Evolutionary conservation across 2,797 vertebrate genomes (phyloP).

Genomic region (Acridotheres tristis): DNA sequence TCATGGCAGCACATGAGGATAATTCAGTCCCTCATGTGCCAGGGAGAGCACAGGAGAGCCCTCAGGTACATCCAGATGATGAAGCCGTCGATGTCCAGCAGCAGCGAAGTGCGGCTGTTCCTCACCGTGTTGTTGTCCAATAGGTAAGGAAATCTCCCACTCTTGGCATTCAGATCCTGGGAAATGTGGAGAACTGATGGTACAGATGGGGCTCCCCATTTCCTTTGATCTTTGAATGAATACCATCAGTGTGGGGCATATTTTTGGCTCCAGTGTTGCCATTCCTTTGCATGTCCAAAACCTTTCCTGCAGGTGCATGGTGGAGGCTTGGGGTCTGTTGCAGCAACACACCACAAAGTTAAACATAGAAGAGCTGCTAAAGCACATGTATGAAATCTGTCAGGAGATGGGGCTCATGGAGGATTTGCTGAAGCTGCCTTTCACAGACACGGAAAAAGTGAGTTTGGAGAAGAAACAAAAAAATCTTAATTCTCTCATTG

Average conservation of each 20-base stretch:
- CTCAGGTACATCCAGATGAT: constrained; percentile 88
- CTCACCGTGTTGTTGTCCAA: constrained; percentile 91
- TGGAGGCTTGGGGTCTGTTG: constrained; percentile 89
- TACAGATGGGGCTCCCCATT: fast-evolving
- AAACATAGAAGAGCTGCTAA: constrained; percentile 85
- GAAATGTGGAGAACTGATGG: not conserved
- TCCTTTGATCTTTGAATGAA: not conserved
- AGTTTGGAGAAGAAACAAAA: not conserved
- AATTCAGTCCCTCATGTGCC: constrained; percentile 90
- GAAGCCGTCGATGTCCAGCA: constrained; percentile 82
- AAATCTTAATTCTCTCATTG: not conserved
- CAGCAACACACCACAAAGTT: constrained; percentile 83
- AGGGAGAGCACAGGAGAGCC: constrained; percentile 85
- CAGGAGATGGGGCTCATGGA: constrained; percentile 91
- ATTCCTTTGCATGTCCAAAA: not conserved
- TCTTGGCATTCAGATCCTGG: fast-evolving
- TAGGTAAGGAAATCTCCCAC: constrained; percentile 75
- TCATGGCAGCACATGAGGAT: constrained; percentile 90
- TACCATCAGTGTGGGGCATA: not conserved
- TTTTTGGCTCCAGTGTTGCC: not conserved
- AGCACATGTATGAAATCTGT: constrained; percentile 86
- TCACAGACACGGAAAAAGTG: constrained; percentile 88
- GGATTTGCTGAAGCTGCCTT: constrained; percentile 91
- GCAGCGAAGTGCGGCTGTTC: constrained; percentile 83
- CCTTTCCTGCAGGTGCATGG: constrained; percentile 82